Percentiles rank a stretch among this genome's conserved stretches.
Conservation (phyloP, 2,113 vertebrate genomes). For the Tetrao urogallus region DNA sequence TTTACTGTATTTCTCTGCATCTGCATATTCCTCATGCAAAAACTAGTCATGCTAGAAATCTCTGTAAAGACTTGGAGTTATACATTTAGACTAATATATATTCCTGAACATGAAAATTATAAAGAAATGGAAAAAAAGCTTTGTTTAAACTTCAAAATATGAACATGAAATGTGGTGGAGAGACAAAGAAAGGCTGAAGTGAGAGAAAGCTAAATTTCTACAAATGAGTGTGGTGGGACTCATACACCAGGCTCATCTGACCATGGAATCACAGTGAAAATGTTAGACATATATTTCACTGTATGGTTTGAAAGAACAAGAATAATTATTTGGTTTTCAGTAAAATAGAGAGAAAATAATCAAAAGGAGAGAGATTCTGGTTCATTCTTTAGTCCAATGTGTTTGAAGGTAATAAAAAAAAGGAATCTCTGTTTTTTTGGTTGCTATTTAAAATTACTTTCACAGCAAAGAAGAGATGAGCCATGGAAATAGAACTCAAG, state of each 20-base stretch:
- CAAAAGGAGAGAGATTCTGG: not conserved
- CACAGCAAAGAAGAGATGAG: not conserved
- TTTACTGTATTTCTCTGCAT: not conserved
- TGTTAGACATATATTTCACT: not conserved
- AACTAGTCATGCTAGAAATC: not conserved
- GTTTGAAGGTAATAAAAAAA: not conserved
- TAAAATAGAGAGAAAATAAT: not conserved
- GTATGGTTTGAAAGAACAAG: not conserved
- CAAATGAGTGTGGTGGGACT: not conserved
- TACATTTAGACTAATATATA: not conserved
- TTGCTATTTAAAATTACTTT: constrained; percentile 39
- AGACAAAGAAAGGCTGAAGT: not conserved
- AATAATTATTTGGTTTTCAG: not conserved
- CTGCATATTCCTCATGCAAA: not conserved
- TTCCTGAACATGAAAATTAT: not conserved
- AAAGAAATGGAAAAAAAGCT: not conserved
- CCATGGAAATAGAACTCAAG: not conserved
- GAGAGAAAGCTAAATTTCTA: not conserved
- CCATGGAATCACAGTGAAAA: not conserved
- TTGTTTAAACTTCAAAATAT: not conserved
- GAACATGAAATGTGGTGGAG: not conserved
- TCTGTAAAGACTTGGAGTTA: not conserved
- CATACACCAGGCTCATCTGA: not conserved
- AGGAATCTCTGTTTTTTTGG: not conserved
- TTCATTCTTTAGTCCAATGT: not conserved